Base-by-base conservation (phyloP, 2,113 vertebrate species). In the Natator depressus region DNA sequence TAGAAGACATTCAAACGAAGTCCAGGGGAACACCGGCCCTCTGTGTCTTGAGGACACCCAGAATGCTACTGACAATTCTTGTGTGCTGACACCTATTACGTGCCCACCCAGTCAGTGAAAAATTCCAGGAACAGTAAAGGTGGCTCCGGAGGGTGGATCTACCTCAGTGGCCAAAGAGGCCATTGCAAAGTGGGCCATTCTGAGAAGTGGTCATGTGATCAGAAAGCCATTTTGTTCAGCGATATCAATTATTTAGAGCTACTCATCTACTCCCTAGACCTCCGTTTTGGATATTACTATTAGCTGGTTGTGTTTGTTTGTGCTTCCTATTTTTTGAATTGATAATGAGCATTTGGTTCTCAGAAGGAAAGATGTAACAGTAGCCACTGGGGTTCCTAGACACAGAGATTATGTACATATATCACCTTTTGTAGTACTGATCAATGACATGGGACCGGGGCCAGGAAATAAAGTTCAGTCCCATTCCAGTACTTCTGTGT, bases 61-160 rank as follows among this genome's bases (percentile, higher is more conserved):
- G 20, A 42, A 75, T 75, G 72, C 10, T 38, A 88, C 62, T 57
- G 54, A 42, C 31, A 91, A 49, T 10, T 38, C 8, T 80, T 35
- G 4, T 94, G 80, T 75, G 22, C 35, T 75, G 78, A n/a, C 7
- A 69, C 35, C 42, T 53, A 75, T 4, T 0, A 0, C 53, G 46
- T 69, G 53, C 86, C 38, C 84, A 89, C 81, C 88, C n/a, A 81
- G 59, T 31, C 87, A 50, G 27, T 69, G 82, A 85, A 94, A 94
- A 93, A 54, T 27, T 80, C 75, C 82, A 94, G 49, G 93, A 95
- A 91, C 85, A 94, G 85, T 76, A 76, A 88, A 75, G 94, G 87
- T 29, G 10, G 17, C n/a, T 50, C 46, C 80, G 72, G 35, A 17
- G 17, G 12, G 16, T 72, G 91, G 84, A 5, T 49, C 62, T 89